These are phyloP conservation scores for Hecatera dysodea DNA, from an alignment of 2,888 invertebrate species.

Conservation along the genomic window DNA sequence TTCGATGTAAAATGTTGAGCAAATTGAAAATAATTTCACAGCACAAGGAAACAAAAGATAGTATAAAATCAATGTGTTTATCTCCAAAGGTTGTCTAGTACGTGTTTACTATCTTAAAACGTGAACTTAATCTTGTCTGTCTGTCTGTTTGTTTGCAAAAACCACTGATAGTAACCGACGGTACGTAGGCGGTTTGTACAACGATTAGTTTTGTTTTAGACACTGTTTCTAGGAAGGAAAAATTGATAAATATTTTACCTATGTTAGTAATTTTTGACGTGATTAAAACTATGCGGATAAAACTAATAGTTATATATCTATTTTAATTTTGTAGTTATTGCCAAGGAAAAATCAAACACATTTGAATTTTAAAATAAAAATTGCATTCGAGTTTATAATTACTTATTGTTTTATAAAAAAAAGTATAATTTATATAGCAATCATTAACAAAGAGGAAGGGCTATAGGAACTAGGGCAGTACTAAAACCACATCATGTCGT, in stretches of 20 bases:
- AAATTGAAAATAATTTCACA: neutral
- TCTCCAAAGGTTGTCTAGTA: conserved; percentile 48
- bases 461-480: conserved; percentile 32
- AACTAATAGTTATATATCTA: too few species aligned
- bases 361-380: neutral
- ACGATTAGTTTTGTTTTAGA: conserved; percentile 50
- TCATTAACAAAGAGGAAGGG: conserved; percentile 29
- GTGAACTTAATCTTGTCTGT: conserved; percentile 60
- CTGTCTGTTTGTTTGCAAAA: conserved; percentile 57
- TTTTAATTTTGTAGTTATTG: neutral
- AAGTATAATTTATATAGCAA: conserved; percentile 8
- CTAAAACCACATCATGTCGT: conserved; percentile 44
- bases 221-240: conserved; percentile 14
- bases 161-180: conserved; percentile 50
- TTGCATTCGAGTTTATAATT: too few species aligned
- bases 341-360: neutral
- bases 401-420: neutral
- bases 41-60: conserved; percentile 6
- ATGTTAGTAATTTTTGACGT: neutral
- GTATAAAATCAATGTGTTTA: conserved; percentile 51
- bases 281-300: neutral
- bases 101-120: conserved; percentile 54
- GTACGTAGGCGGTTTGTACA: conserved; percentile 55
- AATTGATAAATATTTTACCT: neutral
- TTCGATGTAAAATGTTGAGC: neutral